Conservation (phyloP, 2,888 invertebrate genomes). For the Tetragonisca angustula region DNA sequence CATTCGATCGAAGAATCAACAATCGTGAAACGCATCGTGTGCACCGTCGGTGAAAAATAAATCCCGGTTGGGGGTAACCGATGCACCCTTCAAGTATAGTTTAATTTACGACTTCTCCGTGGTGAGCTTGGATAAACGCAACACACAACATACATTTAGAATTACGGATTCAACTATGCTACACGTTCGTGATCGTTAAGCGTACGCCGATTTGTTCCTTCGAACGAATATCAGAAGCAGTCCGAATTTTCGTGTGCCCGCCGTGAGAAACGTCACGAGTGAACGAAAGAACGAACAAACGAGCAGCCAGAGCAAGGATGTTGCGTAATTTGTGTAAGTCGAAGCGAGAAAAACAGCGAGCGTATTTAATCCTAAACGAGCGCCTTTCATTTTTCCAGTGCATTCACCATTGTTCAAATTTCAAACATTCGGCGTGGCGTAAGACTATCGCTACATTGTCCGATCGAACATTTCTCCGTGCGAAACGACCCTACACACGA, state of each 20-base stretch:
- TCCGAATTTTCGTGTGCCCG: conserved; percentile 23
- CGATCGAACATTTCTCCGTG: neutral
- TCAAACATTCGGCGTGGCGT: neutral
- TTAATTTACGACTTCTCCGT: neutral
- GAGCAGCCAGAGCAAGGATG: conserved; percentile 28
- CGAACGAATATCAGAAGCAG: conserved; percentile 23
- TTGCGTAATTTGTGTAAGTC: neutral
- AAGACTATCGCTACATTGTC: neutral
- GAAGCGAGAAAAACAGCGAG: neutral
- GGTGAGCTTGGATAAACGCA: conserved; percentile 14
- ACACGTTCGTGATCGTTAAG: conserved; percentile 53
- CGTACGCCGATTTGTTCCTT: conserved; percentile 38
- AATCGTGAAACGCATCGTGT: conserved; percentile 3
- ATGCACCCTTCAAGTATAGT: conserved; percentile 4
- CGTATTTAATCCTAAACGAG: neutral
- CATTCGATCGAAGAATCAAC: conserved; percentile 19
- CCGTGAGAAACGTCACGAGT: conserved; percentile 3
- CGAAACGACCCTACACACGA: neutral
- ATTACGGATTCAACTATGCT: conserved; percentile 72
- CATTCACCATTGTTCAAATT: neutral
- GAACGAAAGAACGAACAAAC: neutral
- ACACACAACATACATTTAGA: conserved; percentile 74
- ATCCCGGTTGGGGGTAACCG: neutral
- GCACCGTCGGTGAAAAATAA: conserved; percentile 26
- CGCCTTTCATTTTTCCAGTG: neutral